Base-by-base conservation (phyloP, 2,888 invertebrate species). In the Drosophila pegasa region DNA sequence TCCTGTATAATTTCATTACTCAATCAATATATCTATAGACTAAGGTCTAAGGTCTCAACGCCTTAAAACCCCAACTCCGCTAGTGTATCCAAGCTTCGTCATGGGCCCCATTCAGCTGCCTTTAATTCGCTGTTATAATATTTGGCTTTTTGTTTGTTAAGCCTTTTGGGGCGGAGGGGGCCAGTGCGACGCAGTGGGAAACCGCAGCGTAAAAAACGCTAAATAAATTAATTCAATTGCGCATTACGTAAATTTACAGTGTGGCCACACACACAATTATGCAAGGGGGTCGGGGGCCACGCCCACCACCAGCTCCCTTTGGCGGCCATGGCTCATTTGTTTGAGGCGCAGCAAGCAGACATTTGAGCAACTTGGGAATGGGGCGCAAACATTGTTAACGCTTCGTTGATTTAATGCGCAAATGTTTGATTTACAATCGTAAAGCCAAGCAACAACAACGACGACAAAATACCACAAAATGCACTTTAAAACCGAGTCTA, bases 181-280 rank as follows among this genome's bases (percentile, higher is more conserved):
- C 41, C 45, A 47, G 50, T 55, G 75, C 52, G 56, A 60, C 54
- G 43, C 61, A 59, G 47, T 63, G 58, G 50, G 22, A 60, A 75
- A 64, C 74, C 75, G 62, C 70, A 69, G 65, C 68, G 76, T 60
- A 57, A 41, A 66, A 64, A 66, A 72, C 43, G 37, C 56, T 57
- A 59, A 86, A 88, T 69, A 76, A 79, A 88, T 88, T 78, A 88
- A 89, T 89, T 81, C 73, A 88, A 89, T 84, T 87, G 89, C 88
- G 83, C 82, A 78, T 86, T 75, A 78, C 75, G 64, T 69, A 72
- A 80, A 83, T 75, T 71, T 71, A 88, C 87, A 80, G 58, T 83
- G 79, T 75, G 76, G 75, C 65, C 71, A 81, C 78, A 64, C 62
- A 78, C 75, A 65, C 70, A 87, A 78, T 85, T 85, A 89, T 89